phyloP scores from a whole-genome alignment of 2,113 vertebrate genomes.

The Copsychus sechellarum region DNA sequence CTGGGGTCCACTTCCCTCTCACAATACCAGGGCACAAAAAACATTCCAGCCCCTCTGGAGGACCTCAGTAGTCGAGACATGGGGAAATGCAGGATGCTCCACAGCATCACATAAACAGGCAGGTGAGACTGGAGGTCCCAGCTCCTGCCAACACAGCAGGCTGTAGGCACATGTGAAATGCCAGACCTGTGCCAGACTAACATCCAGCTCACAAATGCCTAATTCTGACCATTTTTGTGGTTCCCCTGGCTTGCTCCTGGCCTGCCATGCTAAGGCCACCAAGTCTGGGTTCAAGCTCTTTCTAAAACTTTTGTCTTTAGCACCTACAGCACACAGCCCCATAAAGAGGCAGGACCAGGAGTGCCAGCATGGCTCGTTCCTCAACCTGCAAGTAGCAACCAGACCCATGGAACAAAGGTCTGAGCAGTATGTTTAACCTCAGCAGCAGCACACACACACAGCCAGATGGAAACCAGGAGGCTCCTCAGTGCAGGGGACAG shows the following conservation, averaged over 20 bases:
- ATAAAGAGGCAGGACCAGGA: background rate
- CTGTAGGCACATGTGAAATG: background rate
- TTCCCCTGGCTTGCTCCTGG: background rate
- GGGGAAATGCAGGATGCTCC: background rate
- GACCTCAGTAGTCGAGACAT: rapidly evolving
- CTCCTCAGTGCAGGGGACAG: background rate
- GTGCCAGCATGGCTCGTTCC: background rate
- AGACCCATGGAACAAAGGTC: background rate
- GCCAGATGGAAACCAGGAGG: conserved; percentile 45
- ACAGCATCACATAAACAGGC: background rate
- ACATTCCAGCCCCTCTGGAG: background rate
- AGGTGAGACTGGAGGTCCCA: background rate
- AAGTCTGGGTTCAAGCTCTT: background rate
- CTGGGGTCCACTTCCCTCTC: background rate
- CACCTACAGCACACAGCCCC: background rate
- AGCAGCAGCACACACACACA: background rate
- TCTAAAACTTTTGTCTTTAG: background rate
- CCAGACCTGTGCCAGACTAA: background rate
- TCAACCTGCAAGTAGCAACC: background rate
- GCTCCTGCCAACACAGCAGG: background rate
- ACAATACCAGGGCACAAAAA: background rate
- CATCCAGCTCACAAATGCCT: background rate
- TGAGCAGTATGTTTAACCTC: background rate
- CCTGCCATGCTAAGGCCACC: background rate
- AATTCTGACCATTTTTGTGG: background rate